Base-by-base conservation (phyloP, 2,797 vertebrate species). In the Meriones psammophilus region DNA sequence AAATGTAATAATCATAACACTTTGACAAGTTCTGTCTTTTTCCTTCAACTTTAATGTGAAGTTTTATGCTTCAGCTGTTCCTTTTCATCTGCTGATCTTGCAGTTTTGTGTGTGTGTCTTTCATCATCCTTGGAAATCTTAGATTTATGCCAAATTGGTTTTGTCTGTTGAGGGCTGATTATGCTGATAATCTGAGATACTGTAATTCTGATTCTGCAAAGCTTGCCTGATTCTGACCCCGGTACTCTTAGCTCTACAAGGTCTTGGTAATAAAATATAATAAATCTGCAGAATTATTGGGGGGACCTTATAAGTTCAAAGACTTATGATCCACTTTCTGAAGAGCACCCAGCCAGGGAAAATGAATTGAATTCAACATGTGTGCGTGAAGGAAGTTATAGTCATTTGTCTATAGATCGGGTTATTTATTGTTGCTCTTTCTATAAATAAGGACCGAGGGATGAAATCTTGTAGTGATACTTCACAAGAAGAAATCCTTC, bases 21-120 rank as follows among this genome's bases (percentile, higher is more conserved):
- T 81, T 91, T 62, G 91, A 84, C n/a, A 88, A 89, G 28, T 66
- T 73, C 58, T 93, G 85, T 93, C 74, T 30, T 93, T 91, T 94
- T n/a, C 8, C 17, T 94, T 94, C 74, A 91, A 86, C 66, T 94
- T 95, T 81, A 93, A 91, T 54, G 71, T 91, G 8, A 92, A 83
- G 10, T n/a, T 66, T 20, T 69, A 74, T 88, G 80, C 71, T 69
- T 92, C 18, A n/a, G 4, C 50, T 39, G n/a, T 7, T 74, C 91
- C 81, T 90, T 94, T 91, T 80, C 54, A 68, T 50, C 54, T 96
- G 76, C 54, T 91, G 20, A 78, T 74, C 30, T 74, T 64, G 69
- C 14, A 88, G 62, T 50, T 88, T n/a, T 86, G 50, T 10, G 50
- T 50, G 50, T 84, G 8, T n/a, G 12, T 86, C 64, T 33, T 88